These are phyloP conservation scores for Phoenoteleia sp. DNA, from an alignment of 2,888 invertebrate species.

Conservation along the genomic window DNA sequence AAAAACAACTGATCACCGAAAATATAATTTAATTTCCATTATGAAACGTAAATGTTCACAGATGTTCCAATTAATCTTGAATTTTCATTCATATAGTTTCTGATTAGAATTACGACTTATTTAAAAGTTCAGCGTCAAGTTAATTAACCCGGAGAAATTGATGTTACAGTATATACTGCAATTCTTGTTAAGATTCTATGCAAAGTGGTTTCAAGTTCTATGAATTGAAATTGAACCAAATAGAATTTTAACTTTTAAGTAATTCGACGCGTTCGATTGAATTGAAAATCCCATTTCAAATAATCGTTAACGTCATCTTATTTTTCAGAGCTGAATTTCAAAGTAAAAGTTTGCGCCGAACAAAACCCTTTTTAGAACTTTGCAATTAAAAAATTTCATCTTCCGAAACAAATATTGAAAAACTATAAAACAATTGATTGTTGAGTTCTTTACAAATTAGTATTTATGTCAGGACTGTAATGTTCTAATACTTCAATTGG, in stretches of 20 bases:
- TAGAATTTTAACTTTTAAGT: slow-evolving; percentile 32
- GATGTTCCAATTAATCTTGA: background rate
- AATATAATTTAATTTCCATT: too few species aligned
- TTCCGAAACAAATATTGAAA: too few species aligned
- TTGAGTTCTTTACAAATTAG: background rate
- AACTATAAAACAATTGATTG: slow-evolving; percentile 5
- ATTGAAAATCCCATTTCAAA: slow-evolving; percentile 26
- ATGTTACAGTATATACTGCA: background rate
- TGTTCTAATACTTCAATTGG: background rate
- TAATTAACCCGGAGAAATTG: slow-evolving; percentile 27
- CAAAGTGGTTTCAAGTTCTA: slow-evolving; percentile 32
- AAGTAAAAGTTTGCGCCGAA: slow-evolving; percentile 7
- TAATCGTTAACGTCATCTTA: background rate
- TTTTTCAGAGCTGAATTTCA: background rate
- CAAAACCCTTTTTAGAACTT: too few species aligned
- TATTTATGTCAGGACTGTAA: background rate
- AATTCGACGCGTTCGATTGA: slow-evolving; percentile 17
- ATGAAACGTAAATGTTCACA: background rate
- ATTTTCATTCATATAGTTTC: background rate
- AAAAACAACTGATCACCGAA: too few species aligned
- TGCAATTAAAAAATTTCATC: too few species aligned
- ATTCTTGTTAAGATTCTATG: slow-evolving; percentile 34
- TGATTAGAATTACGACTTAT: background rate
- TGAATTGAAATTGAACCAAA: slow-evolving; percentile 34
- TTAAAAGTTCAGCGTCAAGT: slow-evolving; percentile 12